These are phyloP conservation scores for Sitobion miscanthi DNA, from an alignment of 1,140 invertebrate species.

Conservation along the genomic window DNA sequence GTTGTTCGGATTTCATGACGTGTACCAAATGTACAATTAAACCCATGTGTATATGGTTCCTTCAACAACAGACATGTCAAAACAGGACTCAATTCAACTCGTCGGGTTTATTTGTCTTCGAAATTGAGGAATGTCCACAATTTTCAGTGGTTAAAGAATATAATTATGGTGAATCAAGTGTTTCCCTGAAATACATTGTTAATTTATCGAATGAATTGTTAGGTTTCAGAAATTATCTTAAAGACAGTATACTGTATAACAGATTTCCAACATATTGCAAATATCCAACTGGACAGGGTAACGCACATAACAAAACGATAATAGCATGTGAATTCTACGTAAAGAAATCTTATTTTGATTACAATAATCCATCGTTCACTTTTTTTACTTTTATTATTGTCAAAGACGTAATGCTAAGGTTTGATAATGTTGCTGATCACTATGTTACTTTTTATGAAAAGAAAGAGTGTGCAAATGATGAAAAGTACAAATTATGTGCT, in stretches of 20 bases:
- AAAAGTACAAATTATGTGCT: neutral
- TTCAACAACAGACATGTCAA: neutral
- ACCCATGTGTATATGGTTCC: neutral
- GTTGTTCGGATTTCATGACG: neutral
- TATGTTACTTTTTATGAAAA: neutral
- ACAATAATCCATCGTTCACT: neutral
- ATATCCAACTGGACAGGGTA: too few relatives aligned
- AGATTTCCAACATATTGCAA: too few relatives aligned
- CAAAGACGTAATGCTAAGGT: neutral
- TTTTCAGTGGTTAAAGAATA: neutral
- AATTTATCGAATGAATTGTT: neutral
- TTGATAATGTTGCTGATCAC: neutral
- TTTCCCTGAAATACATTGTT: neutral
- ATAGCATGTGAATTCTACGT: too few relatives aligned
- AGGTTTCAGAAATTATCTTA: neutral
- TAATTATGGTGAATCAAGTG: neutral
- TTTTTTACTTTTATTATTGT: neutral
- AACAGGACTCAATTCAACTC: neutral
- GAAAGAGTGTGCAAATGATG: neutral
- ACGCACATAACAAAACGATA: too few relatives aligned
- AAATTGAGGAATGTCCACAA: neutral
- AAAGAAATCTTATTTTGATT: too few relatives aligned
- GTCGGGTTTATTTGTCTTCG: neutral
- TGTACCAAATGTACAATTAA: neutral
- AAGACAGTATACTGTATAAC: fast-evolving